Conservation (phyloP, 2,113 vertebrate species). For the Elachura formosa region DNA sequence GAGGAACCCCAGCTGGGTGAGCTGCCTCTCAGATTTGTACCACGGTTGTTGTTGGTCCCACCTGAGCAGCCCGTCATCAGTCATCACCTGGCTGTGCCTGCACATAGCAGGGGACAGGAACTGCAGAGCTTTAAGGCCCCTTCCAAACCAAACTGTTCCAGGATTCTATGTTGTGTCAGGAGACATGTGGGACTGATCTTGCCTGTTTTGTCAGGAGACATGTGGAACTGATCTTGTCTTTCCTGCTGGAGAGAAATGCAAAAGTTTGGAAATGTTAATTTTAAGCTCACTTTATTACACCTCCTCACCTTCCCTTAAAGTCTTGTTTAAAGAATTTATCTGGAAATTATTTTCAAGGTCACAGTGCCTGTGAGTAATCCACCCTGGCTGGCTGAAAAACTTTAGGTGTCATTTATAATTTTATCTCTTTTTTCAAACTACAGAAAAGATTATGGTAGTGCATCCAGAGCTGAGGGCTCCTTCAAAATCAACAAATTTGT, state of each 20-base stretch:
- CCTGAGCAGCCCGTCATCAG: neutral
- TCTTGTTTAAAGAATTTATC: neutral
- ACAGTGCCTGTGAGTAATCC: neutral
- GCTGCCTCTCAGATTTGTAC: neutral
- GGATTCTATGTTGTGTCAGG: neutral
- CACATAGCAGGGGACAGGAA: neutral
- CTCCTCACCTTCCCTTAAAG: neutral
- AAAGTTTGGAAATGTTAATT: neutral
- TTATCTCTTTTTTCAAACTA: neutral
- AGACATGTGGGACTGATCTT: neutral
- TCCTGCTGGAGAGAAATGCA: neutral
- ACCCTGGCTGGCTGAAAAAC: neutral
- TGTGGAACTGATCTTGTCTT: neutral
- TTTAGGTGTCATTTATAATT: neutral
- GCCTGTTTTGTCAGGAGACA: too few relatives aligned
- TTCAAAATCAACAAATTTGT: neutral
- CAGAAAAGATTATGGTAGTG: neutral
- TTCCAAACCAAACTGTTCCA: neutral
- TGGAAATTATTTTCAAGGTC: constrained; percentile 7
- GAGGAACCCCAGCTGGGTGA: neutral
- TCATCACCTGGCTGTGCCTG: neutral
- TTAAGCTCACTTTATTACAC: neutral
- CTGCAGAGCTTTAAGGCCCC: neutral
- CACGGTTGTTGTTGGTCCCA: neutral
- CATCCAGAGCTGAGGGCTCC: neutral